Base-by-base conservation (phyloP, 2,888 invertebrate genomes). In the Odontomyia ornata region DNA sequence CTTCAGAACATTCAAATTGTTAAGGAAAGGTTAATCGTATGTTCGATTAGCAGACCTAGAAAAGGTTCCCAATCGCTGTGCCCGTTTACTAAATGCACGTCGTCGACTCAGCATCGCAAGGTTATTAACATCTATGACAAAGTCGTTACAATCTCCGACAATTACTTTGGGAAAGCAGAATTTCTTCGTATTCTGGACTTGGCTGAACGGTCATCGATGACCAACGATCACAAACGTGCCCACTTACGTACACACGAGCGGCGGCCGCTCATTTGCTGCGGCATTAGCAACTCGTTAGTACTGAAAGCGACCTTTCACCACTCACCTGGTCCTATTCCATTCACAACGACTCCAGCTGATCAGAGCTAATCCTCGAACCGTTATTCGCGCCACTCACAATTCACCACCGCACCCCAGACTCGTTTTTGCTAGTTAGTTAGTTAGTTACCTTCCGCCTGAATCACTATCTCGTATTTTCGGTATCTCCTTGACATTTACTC, bases 401-500 rank as follows among this genome's bases (percentile, higher is more conserved):
- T 64, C 64, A 64, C n/a, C 60, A 60, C 23, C 5, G 60, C 1
- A 60, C 21, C 11, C 1, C 60, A 18, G 60, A 60, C 60, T 5
- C 4, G 60, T 25, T 60, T 18, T 18, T 52, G 9, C 36, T 36
- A 9, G 5, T 36, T 36, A 52, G 18, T 28, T 62, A 25, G 28
- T 27, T n/a, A 15, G 28, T 23, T 30, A n/a, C n/a, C 71, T 71
- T 71, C 71, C 47, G 71, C 27, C 23, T 52, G 27, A 28, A 11
- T 18, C 64, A 0, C 28, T 30, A 64, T 15, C 28, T 71, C 36
- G 21, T 18, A 60, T 73, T 23, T 30, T 18, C 72, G 56, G 36
- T 67, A 47, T 71, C 57, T 73, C 73, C 73, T 73, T 73, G 73
- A 73, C 73, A 73, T 73, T 73, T 73, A 60, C 57, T 30, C 25